Evolutionary conservation across 1,140 invertebrate genomes (phyloP), one percentile per base, ranked within the genome.

Genomic region (Proctacanthus coquilletti): DNA sequence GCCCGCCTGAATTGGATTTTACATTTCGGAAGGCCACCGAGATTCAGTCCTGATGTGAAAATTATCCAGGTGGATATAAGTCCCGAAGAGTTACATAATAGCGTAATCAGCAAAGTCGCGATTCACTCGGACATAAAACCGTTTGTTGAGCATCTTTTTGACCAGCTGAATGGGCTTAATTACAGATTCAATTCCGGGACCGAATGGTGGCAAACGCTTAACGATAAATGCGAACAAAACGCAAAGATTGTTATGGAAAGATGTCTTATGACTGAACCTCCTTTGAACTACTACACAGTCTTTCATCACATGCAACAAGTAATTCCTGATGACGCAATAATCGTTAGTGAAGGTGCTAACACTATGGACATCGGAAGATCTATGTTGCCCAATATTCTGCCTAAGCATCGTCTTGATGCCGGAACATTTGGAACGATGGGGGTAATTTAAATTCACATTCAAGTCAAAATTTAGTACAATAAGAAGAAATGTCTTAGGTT

Each of bases 311-410:
- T 88, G 39, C 76, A 83, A 50, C 66, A 76, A 37, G 61, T 64
- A 15, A 70, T 88, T 41, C 83, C 83, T 1, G 66, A 72, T 46
- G 82, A 97, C 65, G 76, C 76, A 14, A 77, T 97, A 3, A 89
- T 97, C 49, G 81, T 95, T n/a, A 94, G 88, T 53, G 93, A 98
- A 68, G 93, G 93, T 27, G 91, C 92, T 9, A 96, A 96, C 56
- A 98, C 93, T 1, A 98, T 98, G 93, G 92, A 96, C 51, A 96
- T 96, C 52, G 89, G 92, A 3, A 70, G 92, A 31, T 80, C 87
- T 0, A 77, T 96, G 60, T 61, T 97, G 13, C 62, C 79, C 3
- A 94, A 95, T 53, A 68, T 71, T 38, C 59, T 77, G 34, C 86
- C 91, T 0, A 64, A 87, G 29, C 87, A 93, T 57, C 71, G 91